Base-by-base conservation (phyloP, 2,797 vertebrate genomes). In the Propithecus deckenii region DNA sequence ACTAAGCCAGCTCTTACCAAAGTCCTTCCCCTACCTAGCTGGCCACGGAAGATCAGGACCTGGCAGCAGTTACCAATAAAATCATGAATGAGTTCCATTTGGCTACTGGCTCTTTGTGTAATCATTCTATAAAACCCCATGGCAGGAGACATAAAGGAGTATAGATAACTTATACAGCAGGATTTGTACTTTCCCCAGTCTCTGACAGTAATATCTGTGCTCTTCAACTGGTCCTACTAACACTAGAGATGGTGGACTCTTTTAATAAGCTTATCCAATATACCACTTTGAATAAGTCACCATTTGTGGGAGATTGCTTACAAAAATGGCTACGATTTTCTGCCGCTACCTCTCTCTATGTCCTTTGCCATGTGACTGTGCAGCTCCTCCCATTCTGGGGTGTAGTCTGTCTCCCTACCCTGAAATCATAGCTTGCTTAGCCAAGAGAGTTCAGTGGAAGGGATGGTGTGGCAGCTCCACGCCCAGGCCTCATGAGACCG, bases 11-110 rank as follows among this genome's bases (percentile, higher is more conserved):
- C 74, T 91, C 2, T 94, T 69, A 59, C 22, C 25, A 55, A n/a
- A 48, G 32, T 25, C 23, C 67, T 81, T 91, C 43, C 55, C 35
- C 7, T 7, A 10, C 57, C 8, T 10, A 43, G 2, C 28, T 46
- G 57, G 23, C 20, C 18, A 9, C 9, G 35, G 52, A 57, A 74
- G 67, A 74, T 78, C 41, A 96, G 78, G 5, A 5, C 17, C 59
- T 90, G 59, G 32, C 30, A 78, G 28, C n/a, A 59, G 30, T 41
- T 69, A 52, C 55, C 41, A 59, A 50, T 79, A 57, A 88, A 85
- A 69, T 35, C 78, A 50, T 30, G 48, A 46, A 43, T 91, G 10
- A 52, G 81, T 61, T 96, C 18, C 28, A 74, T 78, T 75, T 93
- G 22, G 17, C 28, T 90, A 17, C 9, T 78, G 23, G 30, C 20